Conservation (phyloP, 64 coral and sea anemone genomes). For the Actinia equina region DNA sequence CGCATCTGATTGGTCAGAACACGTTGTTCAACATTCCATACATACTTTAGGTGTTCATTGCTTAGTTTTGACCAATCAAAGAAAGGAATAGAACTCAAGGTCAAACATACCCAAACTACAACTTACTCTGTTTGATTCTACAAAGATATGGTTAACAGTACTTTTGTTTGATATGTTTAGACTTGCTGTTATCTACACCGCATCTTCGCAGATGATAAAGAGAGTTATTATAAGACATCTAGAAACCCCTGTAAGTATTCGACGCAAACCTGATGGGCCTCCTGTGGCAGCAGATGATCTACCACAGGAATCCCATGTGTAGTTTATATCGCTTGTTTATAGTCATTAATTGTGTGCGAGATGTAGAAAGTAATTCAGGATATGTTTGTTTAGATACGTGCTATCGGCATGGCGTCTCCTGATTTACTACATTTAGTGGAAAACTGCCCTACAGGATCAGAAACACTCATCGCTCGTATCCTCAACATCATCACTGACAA, state of each 20-base stretch:
- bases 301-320: not conserved
- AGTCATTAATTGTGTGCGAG: not conserved
- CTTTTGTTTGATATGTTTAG: constrained; percentile 11
- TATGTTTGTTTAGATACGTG: constrained; percentile 54
- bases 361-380: not conserved
- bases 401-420: constrained; percentile 93
- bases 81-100: no score
- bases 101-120: no score
- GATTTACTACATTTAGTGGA: constrained; percentile 91
- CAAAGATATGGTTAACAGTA: not conserved
- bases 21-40: no score
- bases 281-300: no score
- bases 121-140: not conserved
- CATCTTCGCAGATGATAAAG: constrained; percentile 90
- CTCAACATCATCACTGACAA: constrained; percentile 98
- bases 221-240: constrained; percentile 94
- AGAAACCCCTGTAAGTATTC: constrained; percentile 86
- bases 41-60: no score
- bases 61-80: no score
- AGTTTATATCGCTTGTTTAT: not conserved
- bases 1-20: no score
- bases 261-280: no score
- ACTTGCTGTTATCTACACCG: constrained; percentile 93
- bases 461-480: constrained; percentile 93
- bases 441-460: constrained; percentile 95